These are phyloP conservation scores for Macheiramphus alcinus DNA, from an alignment of 2,113 vertebrate genomes.

Conservation along the genomic window DNA sequence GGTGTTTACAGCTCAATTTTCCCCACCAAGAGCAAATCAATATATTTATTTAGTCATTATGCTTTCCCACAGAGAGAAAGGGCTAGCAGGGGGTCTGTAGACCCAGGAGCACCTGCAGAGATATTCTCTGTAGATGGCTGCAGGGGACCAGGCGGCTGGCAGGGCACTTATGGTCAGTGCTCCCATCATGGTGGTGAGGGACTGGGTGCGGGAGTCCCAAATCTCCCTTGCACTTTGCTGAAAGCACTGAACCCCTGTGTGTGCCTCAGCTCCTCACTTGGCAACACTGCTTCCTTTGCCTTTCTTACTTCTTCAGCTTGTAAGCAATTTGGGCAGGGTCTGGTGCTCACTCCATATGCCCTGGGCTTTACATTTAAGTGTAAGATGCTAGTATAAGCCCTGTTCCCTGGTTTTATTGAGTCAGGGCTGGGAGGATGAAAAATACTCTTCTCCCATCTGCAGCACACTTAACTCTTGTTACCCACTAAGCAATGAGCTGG, in stretches of 20 bases:
- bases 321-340: not conserved
- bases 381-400: not conserved
- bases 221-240: not conserved
- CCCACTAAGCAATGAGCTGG: not conserved
- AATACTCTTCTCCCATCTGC: not conserved
- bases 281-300: not conserved
- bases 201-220: not conserved
- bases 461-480: not conserved
- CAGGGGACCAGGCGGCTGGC: not conserved
- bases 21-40: not conserved
- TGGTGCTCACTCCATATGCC: not conserved
- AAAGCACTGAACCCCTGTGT: not conserved
- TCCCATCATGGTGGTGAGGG: not conserved
- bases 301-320: not conserved
- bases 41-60: not conserved
- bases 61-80: not conserved
- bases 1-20: not conserved
- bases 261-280: not conserved
- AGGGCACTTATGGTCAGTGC: not conserved
- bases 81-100: not conserved
- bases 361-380: not conserved
- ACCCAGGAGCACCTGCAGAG: not conserved
- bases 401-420: not conserved
- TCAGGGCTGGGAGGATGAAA: not conserved
- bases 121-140: not conserved